Conservation (phyloP, 2,888 invertebrate genomes). For the Phragmatobia fuliginosa region DNA sequence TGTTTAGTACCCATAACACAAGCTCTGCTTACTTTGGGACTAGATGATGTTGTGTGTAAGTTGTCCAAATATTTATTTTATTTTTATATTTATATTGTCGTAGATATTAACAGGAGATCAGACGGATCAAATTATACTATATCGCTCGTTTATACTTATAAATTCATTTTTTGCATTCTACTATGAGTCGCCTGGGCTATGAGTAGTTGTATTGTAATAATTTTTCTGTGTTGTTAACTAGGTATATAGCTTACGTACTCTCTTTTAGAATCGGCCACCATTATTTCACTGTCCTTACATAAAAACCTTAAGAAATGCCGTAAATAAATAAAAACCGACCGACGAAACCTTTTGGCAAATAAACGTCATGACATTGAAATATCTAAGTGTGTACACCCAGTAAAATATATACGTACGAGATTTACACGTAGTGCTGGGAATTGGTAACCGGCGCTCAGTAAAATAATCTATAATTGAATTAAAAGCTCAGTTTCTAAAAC, state of each 20-base stretch:
- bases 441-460: conserved; percentile 6
- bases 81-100: no score
- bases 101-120: no score
- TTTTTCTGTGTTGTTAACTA: no score
- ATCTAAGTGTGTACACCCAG: conserved; percentile 1
- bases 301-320: background rate
- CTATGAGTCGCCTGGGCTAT: no score
- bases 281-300: background rate
- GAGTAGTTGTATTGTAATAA: no score
- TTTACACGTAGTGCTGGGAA: conserved; percentile 1
- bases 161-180: no score
- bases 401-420: conserved; percentile 5
- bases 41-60: no score
- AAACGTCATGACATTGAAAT: conserved; percentile 11
- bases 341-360: background rate
- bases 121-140: no score
- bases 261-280: background rate
- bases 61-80: no score
- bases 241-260: background rate
- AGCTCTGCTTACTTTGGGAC: no score
- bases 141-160: no score
- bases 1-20: no score
- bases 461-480: conserved; percentile 24
- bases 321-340: background rate
- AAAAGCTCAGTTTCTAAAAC: conserved; percentile 16